Base-by-base conservation (phyloP, 2,888 invertebrate genomes). In the Meghimatium bilineatum region DNA sequence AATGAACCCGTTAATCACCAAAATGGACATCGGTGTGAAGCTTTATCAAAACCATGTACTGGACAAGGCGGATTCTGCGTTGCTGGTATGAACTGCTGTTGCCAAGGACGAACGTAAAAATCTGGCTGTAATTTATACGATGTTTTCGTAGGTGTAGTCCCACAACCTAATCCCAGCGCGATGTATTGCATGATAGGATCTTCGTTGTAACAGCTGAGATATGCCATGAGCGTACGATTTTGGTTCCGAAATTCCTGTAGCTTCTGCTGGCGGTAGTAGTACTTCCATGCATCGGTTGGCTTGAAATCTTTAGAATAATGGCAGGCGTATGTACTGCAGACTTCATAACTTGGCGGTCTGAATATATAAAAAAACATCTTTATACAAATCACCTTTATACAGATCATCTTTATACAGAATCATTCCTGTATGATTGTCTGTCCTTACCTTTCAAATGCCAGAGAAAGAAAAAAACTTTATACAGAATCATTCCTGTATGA, bases 21-120 rank as follows among this genome's bases (percentile, higher is more conserved):
- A n/a, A n/a, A 29, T 6, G n/a, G n/a, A 44, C 44, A 29, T 14
- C n/a, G 26, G 1, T 8, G 29, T 1, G 44, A 14, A 12, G 26
- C n/a, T 72, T 36, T 72, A 29, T 72, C 72, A 72, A 72, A 72
- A n/a, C 72, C 72, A n/a, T 72, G 72, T 29, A 72, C 44, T 44
- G 72, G 44, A 72, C 72, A 72, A 17, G 72, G 72, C n/a, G 72
- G 72, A n/a, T 44, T 34, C 26, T 72, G 72, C 6, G 20, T 23
- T 44, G 72, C 29, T 14, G 72, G 72, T 12, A 72, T 10, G n/a
- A 72, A 49, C 10, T 72, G 72, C 29, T 72, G 72, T 44, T 72
- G 72, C 72, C 72, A 72, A n/a, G 72, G 72, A 29, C 72, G 72
- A n/a, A 72, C 72, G 20, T n/a, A 44, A 44, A 72, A 44, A 17